A percentile compares a stretch with the other conserved stretches of the same genome.
Evolutionary conservation across 2,113 vertebrate species (phyloP).

Genomic region (Sinocyclocheilus rhinocerous): DNA sequence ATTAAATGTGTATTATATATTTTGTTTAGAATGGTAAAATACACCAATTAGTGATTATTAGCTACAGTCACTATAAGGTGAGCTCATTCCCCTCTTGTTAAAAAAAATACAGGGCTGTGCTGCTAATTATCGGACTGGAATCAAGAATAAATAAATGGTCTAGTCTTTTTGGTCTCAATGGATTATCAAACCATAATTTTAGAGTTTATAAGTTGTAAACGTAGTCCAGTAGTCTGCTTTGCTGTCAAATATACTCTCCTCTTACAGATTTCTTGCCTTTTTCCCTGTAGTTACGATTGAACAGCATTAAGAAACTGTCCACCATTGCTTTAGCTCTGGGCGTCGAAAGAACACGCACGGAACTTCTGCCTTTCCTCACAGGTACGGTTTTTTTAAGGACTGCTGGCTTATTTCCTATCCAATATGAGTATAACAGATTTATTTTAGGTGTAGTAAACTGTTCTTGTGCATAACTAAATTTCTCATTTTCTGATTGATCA

Average conservation of each 20-base stretch:
- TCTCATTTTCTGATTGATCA: constrained; percentile 50
- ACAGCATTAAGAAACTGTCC: constrained; percentile 91
- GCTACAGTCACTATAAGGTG: background rate
- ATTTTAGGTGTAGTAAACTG: background rate
- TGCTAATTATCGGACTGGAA: background rate
- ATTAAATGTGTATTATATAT: background rate
- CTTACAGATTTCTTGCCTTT: background rate
- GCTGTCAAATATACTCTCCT: background rate
- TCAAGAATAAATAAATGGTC: background rate
- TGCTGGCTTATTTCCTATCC: background rate
- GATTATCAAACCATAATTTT: background rate
- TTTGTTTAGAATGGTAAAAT: background rate
- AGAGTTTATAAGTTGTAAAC: background rate
- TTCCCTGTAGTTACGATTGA: constrained; percentile 81
- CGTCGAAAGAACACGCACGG: constrained; percentile 88
- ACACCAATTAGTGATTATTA: background rate
- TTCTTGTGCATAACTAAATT: background rate
- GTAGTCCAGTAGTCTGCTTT: background rate
- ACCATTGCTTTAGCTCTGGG: constrained; percentile 89
- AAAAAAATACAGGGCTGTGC: background rate
- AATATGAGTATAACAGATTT: background rate
- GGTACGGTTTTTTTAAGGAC: constrained; percentile 66
- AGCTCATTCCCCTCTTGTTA: background rate
- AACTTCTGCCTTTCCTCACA: constrained; percentile 89
- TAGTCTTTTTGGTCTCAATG: background rate